phyloP scores from a whole-genome alignment of 2,797 vertebrate genomes.

The Semaprochilodus insignis region DNA sequence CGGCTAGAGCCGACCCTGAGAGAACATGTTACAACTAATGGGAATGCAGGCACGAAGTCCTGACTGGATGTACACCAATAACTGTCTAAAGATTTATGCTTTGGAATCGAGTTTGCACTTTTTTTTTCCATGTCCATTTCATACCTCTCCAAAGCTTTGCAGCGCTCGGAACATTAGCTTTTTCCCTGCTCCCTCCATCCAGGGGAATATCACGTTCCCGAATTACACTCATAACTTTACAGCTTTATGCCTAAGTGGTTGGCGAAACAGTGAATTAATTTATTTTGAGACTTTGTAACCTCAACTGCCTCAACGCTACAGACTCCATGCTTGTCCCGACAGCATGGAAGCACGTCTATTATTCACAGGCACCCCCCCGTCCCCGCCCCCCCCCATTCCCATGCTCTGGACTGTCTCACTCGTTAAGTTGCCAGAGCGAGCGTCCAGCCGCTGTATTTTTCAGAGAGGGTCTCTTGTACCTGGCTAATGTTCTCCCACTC shows the following conservation, averaged over 20 bases:
- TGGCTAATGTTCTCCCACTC: constrained; percentile 39
- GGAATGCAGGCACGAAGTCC: background rate
- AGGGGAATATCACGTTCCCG: constrained; percentile 13
- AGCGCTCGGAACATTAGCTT: background rate
- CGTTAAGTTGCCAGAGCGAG: constrained; percentile 50
- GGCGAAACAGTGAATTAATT: constrained; percentile 30
- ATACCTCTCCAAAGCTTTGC: background rate
- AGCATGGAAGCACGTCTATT: background rate
- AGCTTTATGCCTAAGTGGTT: constrained; percentile 21
- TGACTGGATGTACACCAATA: constrained; percentile 21
- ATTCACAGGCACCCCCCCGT: background rate
- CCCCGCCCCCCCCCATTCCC: too few species aligned
- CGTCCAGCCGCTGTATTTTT: constrained; percentile 26
- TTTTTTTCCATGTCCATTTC: background rate
- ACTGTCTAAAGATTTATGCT: constrained; percentile 2
- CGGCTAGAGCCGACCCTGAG: too few species aligned
- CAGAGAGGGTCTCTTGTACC: constrained; percentile 27
- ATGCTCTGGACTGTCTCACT: constrained; percentile 51
- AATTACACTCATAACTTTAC: constrained; percentile 25
- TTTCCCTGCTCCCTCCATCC: constrained; percentile 1
- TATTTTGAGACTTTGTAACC: constrained; percentile 8
- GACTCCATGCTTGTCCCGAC: background rate
- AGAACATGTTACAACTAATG: background rate
- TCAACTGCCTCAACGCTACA: constrained; percentile 8
- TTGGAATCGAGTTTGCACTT: background rate